Evolutionary conservation across 23 tunicate genomes (phyloP), one percentile per base, ranked within the genome.

Genomic region (Ascidia mentula): DNA sequence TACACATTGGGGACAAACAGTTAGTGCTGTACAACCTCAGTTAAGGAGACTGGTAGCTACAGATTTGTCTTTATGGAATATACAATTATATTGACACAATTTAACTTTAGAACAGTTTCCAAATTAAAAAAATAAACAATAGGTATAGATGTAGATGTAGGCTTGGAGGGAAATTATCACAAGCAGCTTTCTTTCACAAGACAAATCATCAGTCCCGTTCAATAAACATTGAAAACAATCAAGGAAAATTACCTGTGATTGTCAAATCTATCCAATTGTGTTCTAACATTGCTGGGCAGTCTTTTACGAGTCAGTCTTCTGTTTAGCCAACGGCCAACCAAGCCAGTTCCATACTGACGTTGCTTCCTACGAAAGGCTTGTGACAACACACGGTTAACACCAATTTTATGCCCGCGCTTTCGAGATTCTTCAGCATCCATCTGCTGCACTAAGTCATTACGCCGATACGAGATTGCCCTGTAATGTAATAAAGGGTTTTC

Each of bases 301-400:
- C 97, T 65, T 78, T 83, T 87, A 36, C 92, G 82, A 0, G 88
- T 87, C 69, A 82, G n/a, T 31, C 92, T 42, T 59, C 97, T 38
- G 72, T 92, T 85, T 30, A 92, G 71, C 97, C 97, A 92, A 24
- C 76, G 40, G 7, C 97, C 97, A 0, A 92, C 97, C 71, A 92
- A 83, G 2, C 97, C 97, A 32, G 82, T 84, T 18, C 97, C 97
- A 72, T 74, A 92, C 59, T 84, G 86, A 22, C 97, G 82, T 46
- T 87, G 74, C 69, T 92, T 86, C 38, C 92, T 82, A 6, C 82
- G 78, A n/a, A 92, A 87, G 20, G 97, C 97, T 18, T 72, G 59
- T 31, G 85, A 75, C 37, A 92, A 34, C 59, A 92, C 92, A 12
- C 90, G 36, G 53, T 87, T 40, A 8, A 92, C 97, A 34, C 92